Conservation (phyloP, 1,140 invertebrate genomes). For the Lepidurus arcticus region DNA sequence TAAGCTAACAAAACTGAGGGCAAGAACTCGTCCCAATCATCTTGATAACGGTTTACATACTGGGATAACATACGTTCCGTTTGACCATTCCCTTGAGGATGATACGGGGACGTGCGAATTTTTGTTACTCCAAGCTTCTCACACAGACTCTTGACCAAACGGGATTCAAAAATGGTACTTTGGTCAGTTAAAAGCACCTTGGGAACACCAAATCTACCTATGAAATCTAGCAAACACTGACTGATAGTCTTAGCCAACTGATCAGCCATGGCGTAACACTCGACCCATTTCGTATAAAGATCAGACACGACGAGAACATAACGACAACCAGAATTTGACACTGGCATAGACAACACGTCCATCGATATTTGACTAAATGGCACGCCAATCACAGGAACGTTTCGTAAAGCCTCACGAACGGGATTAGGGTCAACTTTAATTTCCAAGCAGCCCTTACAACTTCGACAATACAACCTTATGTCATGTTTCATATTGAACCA, state of each 20-base stretch:
- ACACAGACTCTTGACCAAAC: slow-evolving; percentile 34
- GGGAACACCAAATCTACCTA: slow-evolving; percentile 37
- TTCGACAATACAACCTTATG: too few relatives aligned
- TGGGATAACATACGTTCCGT: slow-evolving; percentile 38
- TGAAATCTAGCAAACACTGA: not conserved
- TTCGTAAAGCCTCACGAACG: too few relatives aligned
- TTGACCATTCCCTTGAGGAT: slow-evolving; percentile 36
- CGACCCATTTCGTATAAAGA: not conserved
- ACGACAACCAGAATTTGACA: too few relatives aligned
- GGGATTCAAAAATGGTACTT: slow-evolving; percentile 32
- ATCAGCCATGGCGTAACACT: not conserved
- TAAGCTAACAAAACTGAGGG: too few relatives aligned
- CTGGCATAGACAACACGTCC: too few relatives aligned
- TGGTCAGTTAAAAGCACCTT: slow-evolving; percentile 38
- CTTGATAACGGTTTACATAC: not conserved
- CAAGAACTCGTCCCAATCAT: slow-evolving; percentile 7
- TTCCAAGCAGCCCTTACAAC: too few relatives aligned
- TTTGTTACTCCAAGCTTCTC: slow-evolving; percentile 34
- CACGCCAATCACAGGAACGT: too few relatives aligned
- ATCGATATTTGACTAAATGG: too few relatives aligned
- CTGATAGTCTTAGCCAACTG: slow-evolving; percentile 6
- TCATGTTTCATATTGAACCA: too few relatives aligned
- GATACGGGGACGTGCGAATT: slow-evolving; percentile 36
- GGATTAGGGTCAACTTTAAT: too few relatives aligned
- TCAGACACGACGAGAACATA: slow-evolving; percentile 22